phyloP scores from a whole-genome alignment of 1,140 invertebrate species.

The Protaetia brevitarsis region DNA sequence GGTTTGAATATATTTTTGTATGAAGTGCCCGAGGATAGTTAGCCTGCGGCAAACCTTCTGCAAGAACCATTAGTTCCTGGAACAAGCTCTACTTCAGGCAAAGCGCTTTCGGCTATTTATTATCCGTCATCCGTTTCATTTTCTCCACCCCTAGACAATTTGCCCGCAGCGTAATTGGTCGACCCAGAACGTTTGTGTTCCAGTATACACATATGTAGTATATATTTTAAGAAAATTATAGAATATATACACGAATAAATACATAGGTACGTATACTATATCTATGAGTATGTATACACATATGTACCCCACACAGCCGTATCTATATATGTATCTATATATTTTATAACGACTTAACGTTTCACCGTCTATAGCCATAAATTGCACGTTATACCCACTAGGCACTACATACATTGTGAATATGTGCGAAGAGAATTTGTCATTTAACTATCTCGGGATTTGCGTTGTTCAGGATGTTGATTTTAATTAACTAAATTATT shows the following conservation, averaged over 20 bases:
- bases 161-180: conserved; percentile 5
- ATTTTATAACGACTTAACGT: too few species aligned
- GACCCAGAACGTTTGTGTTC: neutral
- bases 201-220: neutral
- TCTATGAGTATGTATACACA: neutral
- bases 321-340: neutral
- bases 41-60: neutral
- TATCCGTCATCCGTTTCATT: conserved; percentile 15
- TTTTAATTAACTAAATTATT: too few species aligned
- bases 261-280: neutral
- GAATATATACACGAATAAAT: too few species aligned
- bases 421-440: too few species aligned
- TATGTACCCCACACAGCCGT: neutral
- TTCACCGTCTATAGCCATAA: too few species aligned
- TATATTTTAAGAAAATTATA: conserved; percentile 1
- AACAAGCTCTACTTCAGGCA: conserved; percentile 4
- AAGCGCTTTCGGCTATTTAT: conserved; percentile 3
- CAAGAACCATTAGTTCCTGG: neutral
- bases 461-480: too few species aligned
- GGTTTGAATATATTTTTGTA: conserved; percentile 1
- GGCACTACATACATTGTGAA: too few species aligned
- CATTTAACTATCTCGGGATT: too few species aligned
- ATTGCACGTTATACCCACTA: too few species aligned
- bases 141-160: conserved; percentile 3
- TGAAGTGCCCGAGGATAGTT: neutral